Percentiles rank a stretch among this genome's conserved stretches.
phyloP scores from a whole-genome alignment of 1,140 invertebrate species.

The Euura lappo region DNA sequence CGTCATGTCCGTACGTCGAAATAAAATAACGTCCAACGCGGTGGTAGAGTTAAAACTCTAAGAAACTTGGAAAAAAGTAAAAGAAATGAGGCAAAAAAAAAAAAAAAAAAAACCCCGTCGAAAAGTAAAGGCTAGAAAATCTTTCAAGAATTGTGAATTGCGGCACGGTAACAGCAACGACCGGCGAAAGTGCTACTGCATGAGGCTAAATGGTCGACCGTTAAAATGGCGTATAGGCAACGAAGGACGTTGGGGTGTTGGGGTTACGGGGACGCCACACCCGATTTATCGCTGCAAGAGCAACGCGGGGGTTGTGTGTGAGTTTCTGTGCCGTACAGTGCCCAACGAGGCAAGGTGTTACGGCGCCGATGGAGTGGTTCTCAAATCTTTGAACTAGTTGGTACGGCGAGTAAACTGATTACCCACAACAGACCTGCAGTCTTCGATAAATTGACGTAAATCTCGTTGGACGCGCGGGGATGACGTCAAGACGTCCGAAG shows the following conservation, averaged over 20 bases:
- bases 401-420: not conserved
- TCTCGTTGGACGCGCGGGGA: not conserved
- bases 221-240: not conserved
- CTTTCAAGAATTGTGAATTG: not conserved
- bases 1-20: too few relatives aligned
- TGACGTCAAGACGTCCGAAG: constrained; percentile 2
- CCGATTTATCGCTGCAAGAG: not conserved
- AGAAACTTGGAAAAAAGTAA: too few relatives aligned
- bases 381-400: not conserved
- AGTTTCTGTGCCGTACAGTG: not conserved
- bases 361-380: too few relatives aligned
- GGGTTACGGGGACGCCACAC: not conserved
- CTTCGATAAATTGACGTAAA: not conserved
- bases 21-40: too few relatives aligned
- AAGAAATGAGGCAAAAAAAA: too few relatives aligned
- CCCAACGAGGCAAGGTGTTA: not conserved
- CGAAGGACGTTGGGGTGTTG: not conserved
- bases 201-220: not conserved
- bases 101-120: too few relatives aligned
- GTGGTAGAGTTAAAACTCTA: too few relatives aligned
- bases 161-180: not conserved
- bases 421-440: not conserved
- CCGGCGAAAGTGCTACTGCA: not conserved
- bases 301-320: not conserved
- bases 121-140: not conserved